These are phyloP conservation scores for Bruchidius siliquastri DNA, from an alignment of 2,888 invertebrate species.

Conservation along the genomic window DNA sequence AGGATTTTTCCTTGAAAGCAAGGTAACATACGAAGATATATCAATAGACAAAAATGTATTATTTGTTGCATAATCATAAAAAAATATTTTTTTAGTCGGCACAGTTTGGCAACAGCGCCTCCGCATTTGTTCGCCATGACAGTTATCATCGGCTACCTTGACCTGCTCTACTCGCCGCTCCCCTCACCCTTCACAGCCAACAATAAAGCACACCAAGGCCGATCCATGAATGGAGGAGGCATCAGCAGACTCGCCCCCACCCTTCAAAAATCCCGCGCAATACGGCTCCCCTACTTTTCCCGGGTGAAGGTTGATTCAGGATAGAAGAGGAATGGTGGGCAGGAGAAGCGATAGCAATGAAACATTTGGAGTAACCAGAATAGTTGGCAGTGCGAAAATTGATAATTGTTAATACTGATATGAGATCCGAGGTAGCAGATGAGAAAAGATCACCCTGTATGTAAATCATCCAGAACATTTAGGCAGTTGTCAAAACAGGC, in stretches of 20 bases:
- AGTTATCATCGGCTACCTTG: not conserved
- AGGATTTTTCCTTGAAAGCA: too few species aligned
- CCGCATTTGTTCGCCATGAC: not conserved
- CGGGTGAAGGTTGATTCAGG: not conserved
- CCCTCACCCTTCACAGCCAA: not conserved
- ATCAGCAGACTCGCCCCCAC: not conserved
- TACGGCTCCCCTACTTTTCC: not conserved
- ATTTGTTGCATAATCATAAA: too few species aligned
- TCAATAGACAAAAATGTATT: too few species aligned
- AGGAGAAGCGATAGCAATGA: not conserved
- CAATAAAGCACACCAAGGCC: not conserved
- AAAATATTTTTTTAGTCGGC: too few species aligned
- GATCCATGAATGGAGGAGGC: not conserved
- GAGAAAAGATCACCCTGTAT: too few species aligned
- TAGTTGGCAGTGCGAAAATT: not conserved
- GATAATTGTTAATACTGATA: too few species aligned
- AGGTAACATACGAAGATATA: too few species aligned
- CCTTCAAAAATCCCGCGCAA: not conserved
- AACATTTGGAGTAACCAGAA: not conserved
- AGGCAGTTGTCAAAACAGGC: too few species aligned
- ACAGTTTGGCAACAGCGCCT: not conserved
- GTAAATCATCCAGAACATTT: too few species aligned
- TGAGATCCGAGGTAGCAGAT: too few species aligned
- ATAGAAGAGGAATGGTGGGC: not conserved
- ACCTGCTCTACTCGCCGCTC: not conserved